phyloP scores from a whole-genome alignment of 1,140 invertebrate genomes.

The Drosophila saltans region DNA sequence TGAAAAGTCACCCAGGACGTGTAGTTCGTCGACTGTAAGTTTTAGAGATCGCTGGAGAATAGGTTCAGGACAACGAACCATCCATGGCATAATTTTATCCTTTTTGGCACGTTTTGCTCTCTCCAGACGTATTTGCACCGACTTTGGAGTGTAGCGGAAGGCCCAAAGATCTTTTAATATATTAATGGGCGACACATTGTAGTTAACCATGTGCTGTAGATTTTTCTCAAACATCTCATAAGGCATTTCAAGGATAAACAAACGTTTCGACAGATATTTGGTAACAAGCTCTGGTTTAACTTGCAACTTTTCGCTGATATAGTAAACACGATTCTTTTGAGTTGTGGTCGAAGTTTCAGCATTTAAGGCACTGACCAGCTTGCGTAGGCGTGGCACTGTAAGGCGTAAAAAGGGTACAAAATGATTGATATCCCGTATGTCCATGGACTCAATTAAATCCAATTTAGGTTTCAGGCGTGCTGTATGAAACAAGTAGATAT shows the following conservation, averaged over 20 bases:
- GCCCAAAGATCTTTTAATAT: slow-evolving; percentile 85
- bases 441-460: slow-evolving; percentile 55
- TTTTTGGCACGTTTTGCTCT: slow-evolving; percentile 82
- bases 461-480: slow-evolving; percentile 57
- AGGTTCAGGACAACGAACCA: slow-evolving; percentile 84
- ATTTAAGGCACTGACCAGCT: slow-evolving; percentile 52
- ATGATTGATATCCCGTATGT: slow-evolving; percentile 70
- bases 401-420: slow-evolving; percentile 75
- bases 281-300: slow-evolving; percentile 63
- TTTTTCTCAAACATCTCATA: slow-evolving; percentile 79
- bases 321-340: slow-evolving; percentile 76
- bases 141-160: slow-evolving; percentile 83
- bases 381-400: slow-evolving; percentile 58
- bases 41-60: slow-evolving; percentile 83
- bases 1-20: slow-evolving; percentile 83
- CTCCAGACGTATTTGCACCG: slow-evolving; percentile 81
- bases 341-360: slow-evolving; percentile 45
- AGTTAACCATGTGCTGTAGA: slow-evolving; percentile 75
- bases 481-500: not conserved
- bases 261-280: slow-evolving; percentile 73
- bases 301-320: slow-evolving; percentile 69
- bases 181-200: slow-evolving; percentile 82
- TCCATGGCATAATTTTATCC: slow-evolving; percentile 85
- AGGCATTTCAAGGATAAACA: slow-evolving; percentile 81
- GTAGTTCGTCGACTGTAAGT: slow-evolving; percentile 81